Conservation (phyloP, 2,113 vertebrate genomes). For the Pachyramphus minor region DNA sequence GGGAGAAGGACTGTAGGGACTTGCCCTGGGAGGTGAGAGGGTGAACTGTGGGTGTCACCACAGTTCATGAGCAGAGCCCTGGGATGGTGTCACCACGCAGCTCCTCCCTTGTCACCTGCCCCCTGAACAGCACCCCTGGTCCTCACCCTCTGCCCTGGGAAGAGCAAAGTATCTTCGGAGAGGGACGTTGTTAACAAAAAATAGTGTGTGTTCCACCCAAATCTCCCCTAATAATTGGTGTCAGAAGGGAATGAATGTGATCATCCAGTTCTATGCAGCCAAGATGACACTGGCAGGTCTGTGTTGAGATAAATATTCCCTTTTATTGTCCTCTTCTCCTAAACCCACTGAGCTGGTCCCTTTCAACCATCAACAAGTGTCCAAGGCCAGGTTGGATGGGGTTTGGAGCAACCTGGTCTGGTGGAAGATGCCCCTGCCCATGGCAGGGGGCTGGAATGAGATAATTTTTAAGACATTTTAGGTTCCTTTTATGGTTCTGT, state of each 20-base stretch:
- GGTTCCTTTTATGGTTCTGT: too few species aligned
- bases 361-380: background rate
- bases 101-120: background rate
- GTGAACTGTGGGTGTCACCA: background rate
- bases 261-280: fast-evolving
- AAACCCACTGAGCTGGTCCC: background rate
- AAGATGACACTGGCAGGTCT: too few species aligned
- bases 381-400: fast-evolving
- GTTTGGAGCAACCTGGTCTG: background rate
- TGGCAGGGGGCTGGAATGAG: fast-evolving
- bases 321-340: background rate
- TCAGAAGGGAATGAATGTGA: fast-evolving
- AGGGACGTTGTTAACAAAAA: fast-evolving
- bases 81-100: background rate
- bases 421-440: background rate
- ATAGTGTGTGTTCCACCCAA: fast-evolving
- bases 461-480: background rate
- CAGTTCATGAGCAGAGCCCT: fast-evolving
- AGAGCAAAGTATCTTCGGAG: background rate
- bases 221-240: background rate
- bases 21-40: background rate
- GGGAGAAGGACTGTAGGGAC: background rate
- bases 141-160: background rate
- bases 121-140: too few species aligned
- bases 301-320: background rate